Evolutionary conservation across 2,113 vertebrate genomes (phyloP).

Genomic region (Syngnathoides biaculeatus): DNA sequence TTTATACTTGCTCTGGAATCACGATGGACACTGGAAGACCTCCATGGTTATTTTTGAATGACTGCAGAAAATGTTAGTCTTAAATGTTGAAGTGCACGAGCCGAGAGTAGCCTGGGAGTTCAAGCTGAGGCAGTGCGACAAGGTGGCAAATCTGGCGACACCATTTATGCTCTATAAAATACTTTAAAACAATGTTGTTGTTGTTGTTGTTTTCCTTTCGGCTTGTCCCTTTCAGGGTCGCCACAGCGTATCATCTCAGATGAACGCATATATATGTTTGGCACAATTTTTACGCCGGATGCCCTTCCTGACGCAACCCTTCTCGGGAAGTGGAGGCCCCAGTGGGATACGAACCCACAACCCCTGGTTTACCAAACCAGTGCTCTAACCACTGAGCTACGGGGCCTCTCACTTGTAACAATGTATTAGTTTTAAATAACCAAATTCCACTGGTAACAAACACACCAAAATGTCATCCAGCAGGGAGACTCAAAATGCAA

Average conservation of each 20-base stretch:
- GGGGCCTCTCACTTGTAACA: too few species aligned
- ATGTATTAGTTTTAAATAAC: neutral
- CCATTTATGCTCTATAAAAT: constrained; percentile 34
- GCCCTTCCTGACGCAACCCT: too few species aligned
- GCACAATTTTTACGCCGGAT: too few species aligned
- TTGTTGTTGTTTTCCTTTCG: too few species aligned
- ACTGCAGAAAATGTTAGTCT: constrained; percentile 41
- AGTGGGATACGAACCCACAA: too few species aligned
- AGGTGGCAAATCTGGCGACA: constrained; percentile 35
- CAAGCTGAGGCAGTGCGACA: constrained; percentile 15
- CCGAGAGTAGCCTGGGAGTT: constrained; percentile 23
- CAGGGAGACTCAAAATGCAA: constrained; percentile 28
- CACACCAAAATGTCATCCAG: constrained; percentile 16
- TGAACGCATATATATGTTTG: too few species aligned
- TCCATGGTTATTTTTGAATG: constrained; percentile 47
- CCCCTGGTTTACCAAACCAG: too few species aligned
- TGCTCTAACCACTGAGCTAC: too few species aligned
- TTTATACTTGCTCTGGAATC: constrained; percentile 34
- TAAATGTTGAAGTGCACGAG: constrained; percentile 20
- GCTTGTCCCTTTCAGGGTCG: too few species aligned
- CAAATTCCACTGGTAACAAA: constrained; percentile 9
- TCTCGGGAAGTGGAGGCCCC: too few species aligned
- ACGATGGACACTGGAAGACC: constrained; percentile 35
- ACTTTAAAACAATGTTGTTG: too few species aligned
- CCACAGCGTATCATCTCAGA: too few species aligned